Conservation (phyloP, 2,797 vertebrate species). For the Neosilurus mollespiculum region DNA sequence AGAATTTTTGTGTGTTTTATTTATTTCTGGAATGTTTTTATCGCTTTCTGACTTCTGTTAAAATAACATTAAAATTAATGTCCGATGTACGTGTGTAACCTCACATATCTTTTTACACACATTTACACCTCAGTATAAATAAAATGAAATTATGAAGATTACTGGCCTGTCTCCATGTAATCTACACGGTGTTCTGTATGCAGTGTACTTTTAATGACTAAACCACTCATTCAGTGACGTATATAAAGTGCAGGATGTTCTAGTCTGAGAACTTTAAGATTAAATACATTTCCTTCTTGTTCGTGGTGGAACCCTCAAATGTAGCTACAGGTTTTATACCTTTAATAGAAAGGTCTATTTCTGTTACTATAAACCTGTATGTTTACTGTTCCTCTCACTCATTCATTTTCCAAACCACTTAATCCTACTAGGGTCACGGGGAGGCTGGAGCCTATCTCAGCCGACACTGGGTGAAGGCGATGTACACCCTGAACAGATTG, state of each 20-base stretch:
- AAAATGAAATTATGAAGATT: neutral
- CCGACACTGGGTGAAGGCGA: no score
- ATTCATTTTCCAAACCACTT: no score
- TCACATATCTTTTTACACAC: no score
- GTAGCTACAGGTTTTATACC: neutral
- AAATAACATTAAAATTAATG: neutral
- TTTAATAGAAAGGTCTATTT: neutral
- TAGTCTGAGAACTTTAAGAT: neutral
- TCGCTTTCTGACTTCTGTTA: neutral
- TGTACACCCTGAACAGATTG: no score
- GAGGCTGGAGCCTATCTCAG: no score
- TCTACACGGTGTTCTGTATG: no score
- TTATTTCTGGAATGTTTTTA: neutral
- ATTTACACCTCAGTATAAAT: neutral
- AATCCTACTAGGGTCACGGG: no score
- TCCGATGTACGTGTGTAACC: neutral
- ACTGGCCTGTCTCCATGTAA: neutral
- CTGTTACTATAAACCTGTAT: neutral
- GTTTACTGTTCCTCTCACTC: no score
- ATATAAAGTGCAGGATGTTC: neutral
- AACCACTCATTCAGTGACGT: neutral
- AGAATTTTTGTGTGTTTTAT: no score
- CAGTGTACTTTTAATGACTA: neutral
- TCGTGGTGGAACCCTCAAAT: neutral
- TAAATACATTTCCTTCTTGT: neutral